Base-by-base conservation (phyloP, 2,888 invertebrate species). In the Opisthograptis luteolata region DNA sequence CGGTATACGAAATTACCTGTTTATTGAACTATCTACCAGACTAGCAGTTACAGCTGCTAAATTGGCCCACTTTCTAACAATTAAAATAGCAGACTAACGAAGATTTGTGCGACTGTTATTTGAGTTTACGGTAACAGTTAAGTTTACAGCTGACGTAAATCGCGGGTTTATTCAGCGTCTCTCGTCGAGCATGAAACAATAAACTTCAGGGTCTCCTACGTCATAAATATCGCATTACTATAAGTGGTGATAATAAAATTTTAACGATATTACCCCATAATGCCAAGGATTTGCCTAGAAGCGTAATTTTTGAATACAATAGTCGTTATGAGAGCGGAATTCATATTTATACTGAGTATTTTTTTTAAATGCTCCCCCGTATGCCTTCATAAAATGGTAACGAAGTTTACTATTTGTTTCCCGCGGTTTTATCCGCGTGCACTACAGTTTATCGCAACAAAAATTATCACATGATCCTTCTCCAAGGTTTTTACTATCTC, bases 201-300 rank as follows among this genome's bases (percentile, higher is more conserved):
- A 87, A 83, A 85, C 72, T 76, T 60, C 65, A 66, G 68, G 70
- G 71, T 66, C 79, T 77, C 68, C 65, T 75, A 68, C 68, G 71
- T 79, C 79, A 80, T 87, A 87, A 87, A 87, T 86, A 86, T 82
- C 77, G 64, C 72, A 80, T 84, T 84, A 81, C 81, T 84, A 79
- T 83, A 84, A 87, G 84, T 82, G 79, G 72, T 57, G 64, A 68
- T 75, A 79, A 75, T 87, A 83, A 87, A 85, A 78, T 68, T 69
- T 81, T 84, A 73, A 84, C 77, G 80, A 78, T 74, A 81, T 79
- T 69, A 70, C 74, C 62, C 68, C 52, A 61, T 69, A 69, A 75
- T 69, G 67, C 59, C 47, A 47, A 58, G 62, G 62, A 65, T 68
- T 70, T 72, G 61, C 59, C 57, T 67, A 64, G 39, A 46, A 62